Evolutionary conservation across 1,140 invertebrate species (phyloP).

Genomic region (Pseudomyrmex flavicornis): DNA sequence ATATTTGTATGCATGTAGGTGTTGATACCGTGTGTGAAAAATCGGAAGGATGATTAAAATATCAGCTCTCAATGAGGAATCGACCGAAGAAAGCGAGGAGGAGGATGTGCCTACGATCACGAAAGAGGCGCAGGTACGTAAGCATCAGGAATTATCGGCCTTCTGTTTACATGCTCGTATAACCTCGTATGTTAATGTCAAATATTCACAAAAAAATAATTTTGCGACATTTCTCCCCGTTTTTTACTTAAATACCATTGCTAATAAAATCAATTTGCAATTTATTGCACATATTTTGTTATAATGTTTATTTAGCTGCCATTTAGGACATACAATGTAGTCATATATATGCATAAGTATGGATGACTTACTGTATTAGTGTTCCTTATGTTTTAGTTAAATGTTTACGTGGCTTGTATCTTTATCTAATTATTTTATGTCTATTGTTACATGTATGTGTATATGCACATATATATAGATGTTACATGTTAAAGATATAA

Average conservation of each 20-base stretch:
- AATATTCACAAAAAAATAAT: too few species aligned
- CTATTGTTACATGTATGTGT: too few species aligned
- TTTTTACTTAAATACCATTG: not conserved
- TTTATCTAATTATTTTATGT: too few species aligned
- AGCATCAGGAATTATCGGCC: not conserved
- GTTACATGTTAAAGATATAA: not conserved
- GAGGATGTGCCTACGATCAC: constrained; percentile 86
- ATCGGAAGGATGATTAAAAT: constrained; percentile 87
- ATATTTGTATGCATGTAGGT: constrained; percentile 55
- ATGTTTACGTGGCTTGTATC: too few species aligned
- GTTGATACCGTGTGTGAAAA: not conserved
- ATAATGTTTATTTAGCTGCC: too few species aligned
- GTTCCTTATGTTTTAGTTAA: too few species aligned
- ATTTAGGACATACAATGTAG: too few species aligned
- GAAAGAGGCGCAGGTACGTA: constrained; percentile 88
- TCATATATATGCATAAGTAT: too few species aligned
- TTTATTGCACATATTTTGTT: not conserved
- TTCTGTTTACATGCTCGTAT: constrained; percentile 24
- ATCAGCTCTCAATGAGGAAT: constrained; percentile 89
- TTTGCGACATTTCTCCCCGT: not conserved
- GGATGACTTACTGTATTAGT: too few species aligned
- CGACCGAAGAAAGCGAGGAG: constrained; percentile 87
- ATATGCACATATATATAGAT: too few species aligned
- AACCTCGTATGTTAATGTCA: constrained; percentile 57
- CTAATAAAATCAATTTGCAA: constrained; percentile 4